Evolutionary conservation across 2,888 invertebrate species (phyloP).

Genomic region (Scaptomyza parva): DNA sequence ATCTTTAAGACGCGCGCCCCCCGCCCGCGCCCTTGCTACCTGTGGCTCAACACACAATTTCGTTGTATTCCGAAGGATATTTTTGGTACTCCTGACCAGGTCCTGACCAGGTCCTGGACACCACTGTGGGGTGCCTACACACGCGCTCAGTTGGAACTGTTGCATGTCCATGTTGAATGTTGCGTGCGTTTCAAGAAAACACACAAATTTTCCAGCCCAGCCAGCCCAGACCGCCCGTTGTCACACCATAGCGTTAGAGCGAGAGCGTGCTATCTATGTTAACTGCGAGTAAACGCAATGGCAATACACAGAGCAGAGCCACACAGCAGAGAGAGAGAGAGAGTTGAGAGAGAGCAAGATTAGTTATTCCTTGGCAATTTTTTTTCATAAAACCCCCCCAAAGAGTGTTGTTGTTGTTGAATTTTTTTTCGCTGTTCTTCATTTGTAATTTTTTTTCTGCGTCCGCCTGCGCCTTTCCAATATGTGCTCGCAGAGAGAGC

Average conservation of each 20-base stretch:
- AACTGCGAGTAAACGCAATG: slow-evolving; percentile 3
- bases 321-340: background rate
- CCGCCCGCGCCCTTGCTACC: slow-evolving; percentile 32
- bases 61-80: slow-evolving; percentile 7
- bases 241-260: slow-evolving; percentile 8
- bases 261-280: slow-evolving; percentile 1
- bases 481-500: slow-evolving; percentile 51
- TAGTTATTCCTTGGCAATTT: slow-evolving; percentile 52
- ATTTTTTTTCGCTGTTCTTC: slow-evolving; percentile 31
- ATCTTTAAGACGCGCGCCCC: slow-evolving; percentile 17
- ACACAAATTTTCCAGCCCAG: slow-evolving; percentile 49
- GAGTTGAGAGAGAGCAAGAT: slow-evolving; percentile 16
- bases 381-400: slow-evolving; percentile 37
- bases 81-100: background rate
- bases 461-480: slow-evolving; percentile 65
- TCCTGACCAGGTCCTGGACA: background rate
- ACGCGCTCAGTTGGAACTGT: slow-evolving; percentile 69
- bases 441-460: slow-evolving; percentile 31
- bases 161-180: slow-evolving; percentile 43
- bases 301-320: slow-evolving; percentile 7
- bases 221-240: slow-evolving; percentile 61
- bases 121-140: slow-evolving; percentile 52
- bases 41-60: slow-evolving; percentile 29
- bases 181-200: slow-evolving; percentile 46
- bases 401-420: slow-evolving; percentile 17